Conservation (phyloP, 2,113 vertebrate genomes). For the Aptenodytes forsteri region DNA sequence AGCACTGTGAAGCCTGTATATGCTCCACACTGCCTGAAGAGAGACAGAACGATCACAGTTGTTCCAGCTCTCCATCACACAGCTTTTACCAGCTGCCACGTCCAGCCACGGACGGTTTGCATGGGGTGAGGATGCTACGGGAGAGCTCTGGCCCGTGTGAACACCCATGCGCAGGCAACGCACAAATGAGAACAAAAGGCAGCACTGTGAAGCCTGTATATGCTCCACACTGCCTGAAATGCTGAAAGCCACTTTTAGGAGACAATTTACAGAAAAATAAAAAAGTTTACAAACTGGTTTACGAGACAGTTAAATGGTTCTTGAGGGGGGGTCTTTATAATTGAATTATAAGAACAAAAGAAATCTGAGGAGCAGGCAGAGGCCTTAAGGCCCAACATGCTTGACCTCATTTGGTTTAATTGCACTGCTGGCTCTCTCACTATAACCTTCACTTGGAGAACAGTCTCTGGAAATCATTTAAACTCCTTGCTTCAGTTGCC, state of each 20-base stretch:
- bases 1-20: neutral
- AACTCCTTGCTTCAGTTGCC: conserved; percentile 45
- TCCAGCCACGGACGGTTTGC: neutral
- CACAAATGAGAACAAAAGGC: neutral
- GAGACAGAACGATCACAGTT: accelerated
- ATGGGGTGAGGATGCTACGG: neutral
- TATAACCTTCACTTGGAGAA: conserved; percentile 38
- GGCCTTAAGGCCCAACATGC: conserved; percentile 42
- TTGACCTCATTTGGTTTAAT: conserved; percentile 67
- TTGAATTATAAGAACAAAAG: conserved; percentile 67
- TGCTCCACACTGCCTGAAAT: neutral
- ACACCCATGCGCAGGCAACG: accelerated
- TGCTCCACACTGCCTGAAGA: neutral
- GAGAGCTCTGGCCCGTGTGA: neutral
- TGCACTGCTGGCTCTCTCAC: conserved; percentile 42
- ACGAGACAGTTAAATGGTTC: conserved; percentile 40
- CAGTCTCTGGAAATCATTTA: conserved; percentile 63
- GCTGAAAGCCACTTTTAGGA: conserved; percentile 27
- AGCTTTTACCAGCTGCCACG: neutral
- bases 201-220: neutral
- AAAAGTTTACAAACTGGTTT: conserved; percentile 65
- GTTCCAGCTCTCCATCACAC: neutral
- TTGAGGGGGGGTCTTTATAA: conserved; percentile 39
- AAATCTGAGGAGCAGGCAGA: conserved; percentile 59
- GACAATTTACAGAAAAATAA: conserved; percentile 64